These are phyloP conservation scores for Phaonia tiefii DNA, from an alignment of 2,888 invertebrate genomes.

Conservation along the genomic window DNA sequence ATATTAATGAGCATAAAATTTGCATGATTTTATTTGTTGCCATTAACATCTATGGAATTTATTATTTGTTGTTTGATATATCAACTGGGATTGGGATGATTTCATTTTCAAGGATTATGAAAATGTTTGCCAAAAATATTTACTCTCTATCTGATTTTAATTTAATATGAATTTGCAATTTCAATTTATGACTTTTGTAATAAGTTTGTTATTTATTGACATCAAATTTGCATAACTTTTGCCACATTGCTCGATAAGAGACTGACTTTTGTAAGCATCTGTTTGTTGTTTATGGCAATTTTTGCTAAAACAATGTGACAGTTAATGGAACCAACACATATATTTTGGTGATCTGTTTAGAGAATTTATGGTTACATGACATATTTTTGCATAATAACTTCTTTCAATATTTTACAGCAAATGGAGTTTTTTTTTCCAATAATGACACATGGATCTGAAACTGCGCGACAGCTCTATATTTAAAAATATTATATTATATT, in stretches of 20 bases:
- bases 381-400: too few relatives aligned
- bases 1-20: constrained; percentile 78
- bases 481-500: too few relatives aligned
- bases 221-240: constrained; percentile 58
- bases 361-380: too few relatives aligned
- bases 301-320: too few relatives aligned
- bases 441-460: too few relatives aligned
- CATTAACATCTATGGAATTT: constrained; percentile 41
- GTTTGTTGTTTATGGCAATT: neutral
- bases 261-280: constrained; percentile 27
- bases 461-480: too few relatives aligned
- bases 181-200: constrained; percentile 15
- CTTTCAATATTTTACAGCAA: too few relatives aligned
- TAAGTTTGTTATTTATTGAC: constrained; percentile 28
- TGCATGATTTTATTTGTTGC: constrained; percentile 72
- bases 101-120: neutral
- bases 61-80: too few relatives aligned
- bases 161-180: constrained; percentile 45
- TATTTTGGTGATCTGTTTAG: too few relatives aligned
- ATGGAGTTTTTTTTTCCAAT: too few relatives aligned
- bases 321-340: too few relatives aligned
- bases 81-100: neutral
- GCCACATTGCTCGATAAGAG: neutral
- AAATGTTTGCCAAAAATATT: constrained; percentile 17
- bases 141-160: constrained; percentile 34